These are phyloP conservation scores for Drosophila ananassae DNA, from an alignment of 1,140 invertebrate species.

Conservation along the genomic window DNA sequence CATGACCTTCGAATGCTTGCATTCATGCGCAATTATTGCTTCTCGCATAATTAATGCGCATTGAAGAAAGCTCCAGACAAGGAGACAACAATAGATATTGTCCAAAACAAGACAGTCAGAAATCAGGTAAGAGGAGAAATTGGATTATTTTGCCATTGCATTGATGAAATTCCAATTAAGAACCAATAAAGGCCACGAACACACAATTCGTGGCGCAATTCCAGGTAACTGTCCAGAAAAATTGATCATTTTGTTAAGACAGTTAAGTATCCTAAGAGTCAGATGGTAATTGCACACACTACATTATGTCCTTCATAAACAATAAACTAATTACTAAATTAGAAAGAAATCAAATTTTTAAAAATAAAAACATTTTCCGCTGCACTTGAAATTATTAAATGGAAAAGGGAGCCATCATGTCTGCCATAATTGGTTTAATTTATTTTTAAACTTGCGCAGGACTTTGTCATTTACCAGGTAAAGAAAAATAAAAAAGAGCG, in stretches of 20 bases:
- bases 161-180: slow-evolving; percentile 11
- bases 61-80: slow-evolving; percentile 29
- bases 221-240: background rate
- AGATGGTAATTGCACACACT: background rate
- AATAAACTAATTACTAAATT: slow-evolving; percentile 19
- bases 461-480: slow-evolving; percentile 35
- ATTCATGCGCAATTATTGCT: slow-evolving; percentile 56
- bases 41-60: slow-evolving; percentile 58
- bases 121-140: slow-evolving; percentile 7
- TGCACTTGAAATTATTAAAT: slow-evolving; percentile 31
- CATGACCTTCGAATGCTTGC: slow-evolving; percentile 47
- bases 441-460: slow-evolving; percentile 69
- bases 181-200: background rate
- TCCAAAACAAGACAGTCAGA: slow-evolving; percentile 3
- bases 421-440: slow-evolving; percentile 61
- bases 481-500: slow-evolving; percentile 3
- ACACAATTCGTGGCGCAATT: background rate
- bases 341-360: background rate
- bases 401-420: slow-evolving; percentile 10
- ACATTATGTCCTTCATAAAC: background rate
- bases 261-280: background rate
- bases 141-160: slow-evolving; percentile 18
- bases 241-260: background rate
- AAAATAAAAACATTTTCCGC: slow-evolving; percentile 21
- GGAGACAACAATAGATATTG: slow-evolving; percentile 32